A percentile compares a stretch with the other conserved stretches of the same genome.
These are phyloP conservation scores for Salvelinus sp. DNA, from an alignment of 2,113 vertebrate genomes.

Conservation along the genomic window DNA sequence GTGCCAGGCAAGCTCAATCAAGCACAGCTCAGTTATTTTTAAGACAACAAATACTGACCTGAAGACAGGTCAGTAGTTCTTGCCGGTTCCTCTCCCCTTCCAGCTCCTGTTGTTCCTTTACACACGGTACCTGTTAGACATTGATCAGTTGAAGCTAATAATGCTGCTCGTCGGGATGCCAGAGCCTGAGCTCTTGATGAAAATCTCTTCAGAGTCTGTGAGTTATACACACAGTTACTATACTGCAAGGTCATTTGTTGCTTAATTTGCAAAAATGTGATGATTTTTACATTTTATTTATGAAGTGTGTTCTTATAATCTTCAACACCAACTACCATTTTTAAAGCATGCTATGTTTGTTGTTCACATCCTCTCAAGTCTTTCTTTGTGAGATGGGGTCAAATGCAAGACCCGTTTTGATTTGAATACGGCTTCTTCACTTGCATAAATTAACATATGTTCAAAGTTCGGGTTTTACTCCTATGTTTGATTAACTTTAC, in stretches of 20 bases:
- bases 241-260: conserved; percentile 66
- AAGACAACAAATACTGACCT: too few relatives aligned
- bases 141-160: conserved; percentile 99
- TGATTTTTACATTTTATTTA: conserved; percentile 5
- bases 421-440: conserved; percentile 15
- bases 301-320: conserved; percentile 9
- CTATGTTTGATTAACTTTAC: conserved; percentile 23
- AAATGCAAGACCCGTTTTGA: conserved; percentile 3
- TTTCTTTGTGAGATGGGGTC: conserved; percentile 12
- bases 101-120: conserved; percentile 89
- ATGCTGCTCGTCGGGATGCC: conserved; percentile 98
- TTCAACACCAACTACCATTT: background rate
- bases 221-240: conserved; percentile 75
- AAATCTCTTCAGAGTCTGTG: conserved; percentile 99
- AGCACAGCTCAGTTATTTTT: too few relatives aligned
- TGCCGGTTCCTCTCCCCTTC: conserved; percentile 18
- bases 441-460: conserved; percentile 1
- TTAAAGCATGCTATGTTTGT: conserved; percentile 55
- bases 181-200: conserved; percentile 97
- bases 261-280: conserved; percentile 25
- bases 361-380: conserved; percentile 19
- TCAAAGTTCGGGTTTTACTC: conserved; percentile 17
- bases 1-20: too few relatives aligned
- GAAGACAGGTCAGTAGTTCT: background rate
- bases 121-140: conserved; percentile 88